Base-by-base conservation (phyloP, 2,888 invertebrate species). In the Physocephala rufipes region DNA sequence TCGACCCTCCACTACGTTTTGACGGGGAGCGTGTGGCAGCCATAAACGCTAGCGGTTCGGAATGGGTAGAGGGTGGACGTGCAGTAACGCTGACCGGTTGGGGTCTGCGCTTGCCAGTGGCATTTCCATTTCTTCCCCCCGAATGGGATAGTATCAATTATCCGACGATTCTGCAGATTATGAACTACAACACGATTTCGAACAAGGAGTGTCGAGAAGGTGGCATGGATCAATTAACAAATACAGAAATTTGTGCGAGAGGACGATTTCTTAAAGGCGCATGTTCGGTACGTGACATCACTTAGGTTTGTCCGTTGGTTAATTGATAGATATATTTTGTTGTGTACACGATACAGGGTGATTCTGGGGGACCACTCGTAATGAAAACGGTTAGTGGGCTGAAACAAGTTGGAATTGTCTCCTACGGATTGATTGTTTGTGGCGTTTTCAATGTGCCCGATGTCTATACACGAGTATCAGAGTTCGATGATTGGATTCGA, bases 351-450 rank as follows among this genome's bases (percentile, higher is more conserved):
- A 36, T 9, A 7, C 21, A 85, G 86, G 85, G 86, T 2, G 86
- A 86, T 72, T 85, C 86, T 19, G 86, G 86, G 16, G 86, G 86
- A 1, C 86, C 86, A 4, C 70, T 86, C n/a, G 83, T 84, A 0
- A 78, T 77, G 64, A 45, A 61, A 0, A 75, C 76, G 2, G 72
- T 76, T 15, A 77, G 74, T 12, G 79, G 76, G 0, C 43, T 77
- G 1, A 75, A 76, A 36, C 82, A 82, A 74, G 81, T 85, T 3
- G 86, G 86, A 7, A 74, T 86, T 0, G 83, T 84, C 0, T 84
- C 85, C 0, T 86, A 86, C 75, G 86, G 86, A 2, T 74, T 78
- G 51, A 73, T 80, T 2, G 76, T 82, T 0, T 84, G 84, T 69
- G 83, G 85, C 21, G 74, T 79, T 53, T 74, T 79, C 15, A 79